These are phyloP conservation scores for Drosophila kepulauana DNA, from an alignment of 1,140 invertebrate species.

Conservation along the genomic window DNA sequence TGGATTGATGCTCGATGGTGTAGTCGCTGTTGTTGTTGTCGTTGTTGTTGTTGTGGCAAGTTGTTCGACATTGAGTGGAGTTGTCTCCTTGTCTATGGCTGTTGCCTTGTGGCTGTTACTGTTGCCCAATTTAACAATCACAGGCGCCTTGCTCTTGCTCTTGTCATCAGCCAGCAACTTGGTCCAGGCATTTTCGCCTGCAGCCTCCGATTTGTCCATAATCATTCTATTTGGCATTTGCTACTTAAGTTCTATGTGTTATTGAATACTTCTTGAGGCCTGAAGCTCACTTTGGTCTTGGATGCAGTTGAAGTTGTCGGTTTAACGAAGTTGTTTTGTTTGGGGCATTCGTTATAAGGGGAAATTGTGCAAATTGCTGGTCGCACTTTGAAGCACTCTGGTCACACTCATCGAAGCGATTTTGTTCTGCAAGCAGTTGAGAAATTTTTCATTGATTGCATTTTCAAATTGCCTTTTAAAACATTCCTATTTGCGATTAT, in stretches of 20 bases:
- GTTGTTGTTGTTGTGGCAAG: conserved; percentile 8
- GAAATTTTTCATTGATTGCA: not conserved
- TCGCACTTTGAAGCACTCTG: conserved; percentile 50
- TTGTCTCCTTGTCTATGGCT: conserved; percentile 37
- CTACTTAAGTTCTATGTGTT: conserved; percentile 60
- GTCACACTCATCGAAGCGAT: conserved; percentile 63
- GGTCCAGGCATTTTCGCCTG: conserved; percentile 76
- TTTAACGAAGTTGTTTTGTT: not conserved
- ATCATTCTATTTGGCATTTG: conserved; percentile 80
- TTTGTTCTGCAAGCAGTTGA: conserved; percentile 55
- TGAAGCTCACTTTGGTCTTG: conserved; percentile 60
- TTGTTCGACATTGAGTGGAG: conserved; percentile 58
- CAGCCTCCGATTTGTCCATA: conserved; percentile 73
- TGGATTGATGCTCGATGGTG: not conserved
- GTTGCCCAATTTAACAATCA: conserved; percentile 65
- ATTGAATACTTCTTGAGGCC: conserved; percentile 24
- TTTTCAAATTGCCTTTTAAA: not conserved
- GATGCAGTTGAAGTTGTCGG: conserved; percentile 22
- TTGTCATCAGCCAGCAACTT: conserved; percentile 75
- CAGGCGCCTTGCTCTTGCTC: conserved; percentile 42
- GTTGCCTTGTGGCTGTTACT: conserved; percentile 14
- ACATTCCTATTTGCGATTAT: not conserved
- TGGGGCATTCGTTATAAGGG: conserved; percentile 70
- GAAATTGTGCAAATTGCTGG: conserved; percentile 62
- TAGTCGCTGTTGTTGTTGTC: not conserved